phyloP scores from a whole-genome alignment of 2,797 vertebrate genomes.

The Melanotaenia nigrans region DNA sequence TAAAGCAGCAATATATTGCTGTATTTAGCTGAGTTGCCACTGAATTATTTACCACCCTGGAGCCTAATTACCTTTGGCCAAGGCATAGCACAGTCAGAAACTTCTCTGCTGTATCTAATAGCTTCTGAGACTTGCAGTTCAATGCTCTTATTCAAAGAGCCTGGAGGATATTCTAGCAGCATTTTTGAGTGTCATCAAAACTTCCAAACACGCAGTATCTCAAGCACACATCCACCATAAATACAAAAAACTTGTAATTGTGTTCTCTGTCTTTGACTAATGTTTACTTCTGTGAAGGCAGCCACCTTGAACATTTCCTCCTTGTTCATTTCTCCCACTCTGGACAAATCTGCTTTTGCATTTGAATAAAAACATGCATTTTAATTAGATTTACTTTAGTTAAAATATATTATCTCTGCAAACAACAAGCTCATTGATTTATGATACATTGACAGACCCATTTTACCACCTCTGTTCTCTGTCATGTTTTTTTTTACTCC shows the following conservation, averaged over 20 bases:
- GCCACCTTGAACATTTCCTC: not conserved
- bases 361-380: constrained; percentile 8
- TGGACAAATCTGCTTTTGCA: not conserved
- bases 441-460: constrained; percentile 29
- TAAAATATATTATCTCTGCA: constrained; percentile 19
- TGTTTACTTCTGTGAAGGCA: constrained; percentile 5
- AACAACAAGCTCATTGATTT: constrained; percentile 38
- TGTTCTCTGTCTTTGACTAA: constrained; percentile 8
- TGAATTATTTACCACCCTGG: constrained; percentile 31
- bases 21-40: constrained; percentile 17
- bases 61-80: constrained; percentile 1
- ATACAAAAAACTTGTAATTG: constrained; percentile 33
- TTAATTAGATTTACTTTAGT: constrained; percentile 3
- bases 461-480: constrained; percentile 27
- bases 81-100: constrained; percentile 7
- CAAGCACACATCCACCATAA: constrained; percentile 7
- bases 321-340: not conserved
- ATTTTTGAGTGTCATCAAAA: not conserved
- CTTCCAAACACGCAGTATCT: constrained; percentile 20
- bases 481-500: constrained; percentile 16
- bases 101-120: not conserved
- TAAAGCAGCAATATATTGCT: constrained; percentile 22
- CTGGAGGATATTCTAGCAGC: not conserved
- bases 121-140: constrained; percentile 10
- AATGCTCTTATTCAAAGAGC: constrained; percentile 6